Base-by-base conservation (phyloP, 2,888 invertebrate species). In the Nomada ruficornis region DNA sequence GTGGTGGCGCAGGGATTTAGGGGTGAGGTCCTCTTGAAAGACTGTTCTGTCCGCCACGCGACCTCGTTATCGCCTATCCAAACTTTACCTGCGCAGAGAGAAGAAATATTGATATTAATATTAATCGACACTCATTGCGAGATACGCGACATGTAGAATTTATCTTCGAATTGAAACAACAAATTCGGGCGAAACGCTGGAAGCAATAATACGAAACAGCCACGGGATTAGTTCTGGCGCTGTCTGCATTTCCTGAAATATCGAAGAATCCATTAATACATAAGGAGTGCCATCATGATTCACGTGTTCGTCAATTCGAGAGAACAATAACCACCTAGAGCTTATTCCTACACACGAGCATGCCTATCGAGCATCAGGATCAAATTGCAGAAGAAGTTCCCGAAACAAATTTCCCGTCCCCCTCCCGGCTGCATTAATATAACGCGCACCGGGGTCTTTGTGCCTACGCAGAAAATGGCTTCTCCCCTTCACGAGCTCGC, bases 51-150 rank as follows among this genome's bases (percentile, higher is more conserved):
- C 79, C 91, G 91, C 94, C 94, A 94, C 89, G 92, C 86, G 65
- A 91, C 90, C 74, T 94, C 94, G 89, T 89, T 92, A 76, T 93
- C 93, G 67, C 91, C 92, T 77, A 93, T 89, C 93, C 94, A 94
- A 77, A 92, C 83, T 90, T 94, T 94, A 67, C 92, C 94, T 94
- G 89, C 36, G 36, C 10, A 81, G 67, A n/a, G 15, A 52, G 10
- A 72, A 18, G n/a, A 36, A 20, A 75, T 11, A 52, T 76, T 13
- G 2, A 18, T 20, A n/a, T 70, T 50, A 52, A 81, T 73, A 36
- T 20, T 0, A 2, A 2, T 4, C 26, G 13, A 3, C 11, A 23
- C 55, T 18, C 18, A 15, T 50, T 5, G 7, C 0, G 36, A 36
- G 36, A 36, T 5, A 7, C 36, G 36, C 36, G 36, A 7, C 36